A percentile compares a stretch with the other conserved stretches of the same genome.
phyloP scores from a whole-genome alignment of 64 coral and sea anemone genomes.

The Orbicella faveolata region DNA sequence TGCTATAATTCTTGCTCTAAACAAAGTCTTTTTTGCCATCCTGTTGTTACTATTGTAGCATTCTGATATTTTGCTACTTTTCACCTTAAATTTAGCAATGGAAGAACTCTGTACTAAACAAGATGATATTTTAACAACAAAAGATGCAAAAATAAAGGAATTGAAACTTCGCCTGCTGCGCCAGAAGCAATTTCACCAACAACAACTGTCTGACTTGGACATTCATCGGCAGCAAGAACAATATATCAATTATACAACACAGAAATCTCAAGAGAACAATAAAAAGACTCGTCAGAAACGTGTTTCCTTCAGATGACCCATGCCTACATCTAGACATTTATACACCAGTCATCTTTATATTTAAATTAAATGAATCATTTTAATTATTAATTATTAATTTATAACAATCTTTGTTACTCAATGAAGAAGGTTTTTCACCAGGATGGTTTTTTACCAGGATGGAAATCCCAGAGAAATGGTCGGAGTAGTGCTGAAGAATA shows the following conservation, averaged over 20 bases:
- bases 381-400: no score
- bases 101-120: slow-evolving; percentile 87
- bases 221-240: slow-evolving; percentile 92
- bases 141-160: slow-evolving; percentile 99
- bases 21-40: not conserved
- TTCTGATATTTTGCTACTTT: slow-evolving; percentile 17
- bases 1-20: no score
- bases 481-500: no score
- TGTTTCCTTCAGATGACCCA: slow-evolving; percentile 71
- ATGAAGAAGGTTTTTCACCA: no score
- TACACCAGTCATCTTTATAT: no score
- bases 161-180: slow-evolving; percentile 69
- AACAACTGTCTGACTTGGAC: slow-evolving; percentile 80
- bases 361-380: no score
- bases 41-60: not conserved
- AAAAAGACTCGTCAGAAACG: slow-evolving; percentile 68
- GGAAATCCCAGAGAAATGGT: no score
- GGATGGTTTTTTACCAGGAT: no score
- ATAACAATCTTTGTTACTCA: no score
- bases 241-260: slow-evolving; percentile 82
- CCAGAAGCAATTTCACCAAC: slow-evolving; percentile 92
- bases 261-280: slow-evolving; percentile 58
- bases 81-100: slow-evolving; percentile 75
- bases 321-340: not conserved
- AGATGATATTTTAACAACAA: slow-evolving; percentile 86